Percentiles rank a stretch among this genome's conserved stretches.
Conservation (phyloP, 2,888 invertebrate genomes). For the Limnephilus lunatus region DNA sequence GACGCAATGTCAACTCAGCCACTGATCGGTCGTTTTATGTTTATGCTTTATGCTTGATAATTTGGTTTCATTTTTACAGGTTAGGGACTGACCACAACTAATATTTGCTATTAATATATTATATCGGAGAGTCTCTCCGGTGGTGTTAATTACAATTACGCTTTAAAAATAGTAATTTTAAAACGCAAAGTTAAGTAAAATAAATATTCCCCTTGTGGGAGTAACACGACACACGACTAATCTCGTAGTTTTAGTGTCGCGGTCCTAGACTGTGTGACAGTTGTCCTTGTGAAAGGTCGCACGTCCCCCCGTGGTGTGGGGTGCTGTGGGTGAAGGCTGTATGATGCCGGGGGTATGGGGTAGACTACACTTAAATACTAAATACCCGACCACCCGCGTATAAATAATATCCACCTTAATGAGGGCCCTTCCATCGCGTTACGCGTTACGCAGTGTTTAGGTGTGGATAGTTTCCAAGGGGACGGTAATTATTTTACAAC, state of each 20-base stretch:
- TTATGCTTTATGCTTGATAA: background rate
- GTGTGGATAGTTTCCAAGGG: background rate
- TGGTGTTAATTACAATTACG: background rate
- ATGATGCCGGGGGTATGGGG: background rate
- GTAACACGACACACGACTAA: background rate
- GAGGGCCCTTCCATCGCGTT: background rate
- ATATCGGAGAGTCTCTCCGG: background rate
- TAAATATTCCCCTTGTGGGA: background rate
- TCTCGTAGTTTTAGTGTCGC: background rate
- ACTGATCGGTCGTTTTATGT: too few species aligned
- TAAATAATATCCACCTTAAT: background rate
- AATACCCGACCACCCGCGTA: background rate
- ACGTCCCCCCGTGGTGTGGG: background rate
- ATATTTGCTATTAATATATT: too few species aligned
- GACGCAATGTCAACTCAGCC: too few species aligned
- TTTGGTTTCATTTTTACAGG: background rate
- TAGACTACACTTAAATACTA: background rate
- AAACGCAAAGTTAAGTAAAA: background rate
- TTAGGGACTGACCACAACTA: background rate
- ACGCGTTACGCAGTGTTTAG: background rate
- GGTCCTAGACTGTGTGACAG: background rate
- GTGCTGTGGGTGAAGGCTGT: background rate
- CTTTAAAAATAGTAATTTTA: background rate
- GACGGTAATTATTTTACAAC: background rate
- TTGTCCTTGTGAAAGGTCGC: background rate